Evolutionary conservation across 2,113 vertebrate species (phyloP).

Genomic region (Dipodomys stephensi): DNA sequence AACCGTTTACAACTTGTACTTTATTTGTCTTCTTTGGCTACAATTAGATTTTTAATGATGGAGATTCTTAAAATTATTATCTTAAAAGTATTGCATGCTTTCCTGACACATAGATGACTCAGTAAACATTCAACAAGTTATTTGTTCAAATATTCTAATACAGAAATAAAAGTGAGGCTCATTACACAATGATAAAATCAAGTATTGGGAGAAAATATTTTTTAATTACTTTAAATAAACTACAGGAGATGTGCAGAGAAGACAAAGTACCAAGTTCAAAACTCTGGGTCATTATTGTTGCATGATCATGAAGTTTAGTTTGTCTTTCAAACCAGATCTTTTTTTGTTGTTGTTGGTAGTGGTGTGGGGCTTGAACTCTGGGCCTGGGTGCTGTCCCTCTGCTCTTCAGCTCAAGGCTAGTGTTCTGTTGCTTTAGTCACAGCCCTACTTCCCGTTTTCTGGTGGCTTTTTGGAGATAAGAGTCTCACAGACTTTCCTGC

Average conservation of each 20-base stretch:
- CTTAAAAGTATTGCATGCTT: neutral
- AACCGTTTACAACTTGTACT: neutral
- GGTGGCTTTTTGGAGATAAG: too few species aligned
- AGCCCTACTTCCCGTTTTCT: too few species aligned
- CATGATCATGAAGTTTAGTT: neutral
- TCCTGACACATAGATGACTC: neutral
- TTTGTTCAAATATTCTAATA: neutral
- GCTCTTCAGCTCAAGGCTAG: too few species aligned
- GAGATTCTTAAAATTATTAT: neutral
- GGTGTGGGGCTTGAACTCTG: too few species aligned
- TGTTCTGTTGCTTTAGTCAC: too few species aligned
- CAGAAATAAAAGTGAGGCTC: neutral
- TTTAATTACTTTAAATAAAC: neutral
- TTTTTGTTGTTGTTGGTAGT: too few species aligned
- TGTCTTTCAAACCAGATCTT: neutral
- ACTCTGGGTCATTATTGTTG: neutral
- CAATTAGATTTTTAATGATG: too few species aligned
- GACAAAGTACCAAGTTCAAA: neutral
- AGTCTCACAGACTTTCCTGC: too few species aligned
- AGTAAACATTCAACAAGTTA: neutral
- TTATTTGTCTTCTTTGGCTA: neutral
- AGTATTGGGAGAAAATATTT: neutral
- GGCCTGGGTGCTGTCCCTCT: too few species aligned
- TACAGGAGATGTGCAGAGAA: neutral
- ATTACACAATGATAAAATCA: neutral